Base-by-base conservation (phyloP, 2,797 vertebrate genomes). In the Sciurus carolinensis region DNA sequence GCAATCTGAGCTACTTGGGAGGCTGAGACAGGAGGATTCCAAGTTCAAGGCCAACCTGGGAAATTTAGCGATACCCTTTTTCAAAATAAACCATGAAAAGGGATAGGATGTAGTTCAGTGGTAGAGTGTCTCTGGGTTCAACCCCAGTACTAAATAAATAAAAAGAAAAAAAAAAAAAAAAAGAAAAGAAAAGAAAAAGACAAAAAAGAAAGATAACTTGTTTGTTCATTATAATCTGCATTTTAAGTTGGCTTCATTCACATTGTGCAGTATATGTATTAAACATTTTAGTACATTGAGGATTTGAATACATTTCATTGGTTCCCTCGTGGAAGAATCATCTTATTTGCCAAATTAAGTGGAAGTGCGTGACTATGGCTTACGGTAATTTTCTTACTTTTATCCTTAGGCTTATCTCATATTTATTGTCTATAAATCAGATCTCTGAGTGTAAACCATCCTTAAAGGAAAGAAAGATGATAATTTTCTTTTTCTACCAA, bases 391-490 rank as follows among this genome's bases (percentile, higher is more conserved):
- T 59, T 47, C 52, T 93, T 67, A 26, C 42, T 28, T 84, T 76
- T 85, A 30, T 92, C 30, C 30, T 64, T 75, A 62, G 36, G 33
- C 36, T 88, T 93, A 71, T 89, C 81, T 76, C 17, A n/a, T 94
- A 67, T 80, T 77, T 77, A 36, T 83, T 86, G 3, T 72, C 30
- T 17, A 57, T 59, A 91, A 59, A 76, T 91, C 57, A 91, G 9
- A 84, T 67, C 22, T 79, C n/a, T 84, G 73, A 93, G 62, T 88
- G 26, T 87, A 93, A 93, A 83, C 64, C 14, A 28, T 44, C 54
- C 52, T 87, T 89, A 92, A 79, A 87, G 24, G 44, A 79, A 66
- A 80, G 50, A 72, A 79, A 84, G 20, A 66, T 36, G 33, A 81
- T 76, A 26, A 33, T 90, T 75, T 93, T 66, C 72, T 79, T 76